Percentiles rank a stretch among this genome's conserved stretches.
These are phyloP conservation scores for Prunella himalayana DNA, from an alignment of 2,113 vertebrate genomes.

Conservation along the genomic window DNA sequence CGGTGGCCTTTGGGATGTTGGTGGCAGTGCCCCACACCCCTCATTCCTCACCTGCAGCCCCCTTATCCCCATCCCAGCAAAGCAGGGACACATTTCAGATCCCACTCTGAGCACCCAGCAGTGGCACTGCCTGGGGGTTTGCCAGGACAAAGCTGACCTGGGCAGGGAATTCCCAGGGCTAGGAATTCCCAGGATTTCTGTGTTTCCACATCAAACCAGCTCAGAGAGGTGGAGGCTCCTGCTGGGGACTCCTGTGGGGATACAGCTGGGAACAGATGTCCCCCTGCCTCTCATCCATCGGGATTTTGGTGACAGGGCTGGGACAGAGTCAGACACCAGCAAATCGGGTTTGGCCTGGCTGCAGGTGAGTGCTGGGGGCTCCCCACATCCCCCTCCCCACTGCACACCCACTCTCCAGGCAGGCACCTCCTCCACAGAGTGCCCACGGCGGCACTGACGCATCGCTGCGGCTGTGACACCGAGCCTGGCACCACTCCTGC, in stretches of 20 bases:
- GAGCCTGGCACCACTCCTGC: background rate
- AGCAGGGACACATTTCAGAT: rapidly evolving
- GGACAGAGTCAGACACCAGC: rapidly evolving
- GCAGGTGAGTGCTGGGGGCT: background rate
- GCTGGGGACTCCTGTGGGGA: background rate
- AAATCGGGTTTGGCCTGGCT: background rate
- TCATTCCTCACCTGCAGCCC: background rate
- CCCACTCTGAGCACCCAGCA: background rate
- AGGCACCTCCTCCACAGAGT: background rate
- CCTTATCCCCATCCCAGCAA: rapidly evolving
- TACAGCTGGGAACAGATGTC: rapidly evolving
- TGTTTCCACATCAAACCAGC: background rate
- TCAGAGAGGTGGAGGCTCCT: too few species aligned
- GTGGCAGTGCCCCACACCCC: rapidly evolving
- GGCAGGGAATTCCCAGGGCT: background rate
- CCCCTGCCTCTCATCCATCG: rapidly evolving
- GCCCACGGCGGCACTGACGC: background rate
- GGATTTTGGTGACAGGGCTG: background rate
- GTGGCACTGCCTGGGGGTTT: background rate
- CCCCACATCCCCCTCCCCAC: rapidly evolving
- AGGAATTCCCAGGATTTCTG: background rate
- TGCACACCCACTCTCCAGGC: rapidly evolving
- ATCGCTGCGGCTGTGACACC: background rate
- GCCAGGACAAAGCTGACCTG: background rate
- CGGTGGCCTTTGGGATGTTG: background rate